A percentile compares a stretch with the other conserved stretches of the same genome.
These are phyloP conservation scores for Wasmannia auropunctata DNA, from an alignment of 1,140 invertebrate species.

Conservation along the genomic window DNA sequence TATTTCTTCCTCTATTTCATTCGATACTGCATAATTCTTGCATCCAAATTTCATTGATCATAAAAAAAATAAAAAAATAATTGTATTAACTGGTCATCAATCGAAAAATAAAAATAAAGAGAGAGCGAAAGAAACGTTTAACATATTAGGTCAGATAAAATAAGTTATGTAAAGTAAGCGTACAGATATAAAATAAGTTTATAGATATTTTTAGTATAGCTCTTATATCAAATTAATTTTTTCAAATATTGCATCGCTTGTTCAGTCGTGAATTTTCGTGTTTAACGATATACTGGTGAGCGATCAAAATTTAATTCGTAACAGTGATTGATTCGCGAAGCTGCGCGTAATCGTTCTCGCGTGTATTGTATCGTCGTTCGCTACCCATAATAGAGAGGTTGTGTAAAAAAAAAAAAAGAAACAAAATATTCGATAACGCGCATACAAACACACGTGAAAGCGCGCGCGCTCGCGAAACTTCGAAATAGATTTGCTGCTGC, in stretches of 20 bases:
- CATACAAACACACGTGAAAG: background rate
- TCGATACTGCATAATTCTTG: background rate
- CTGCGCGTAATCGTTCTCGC: constrained; percentile 29
- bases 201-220: background rate
- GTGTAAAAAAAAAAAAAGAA: background rate
- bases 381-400: background rate
- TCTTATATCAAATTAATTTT: background rate
- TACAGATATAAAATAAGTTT: background rate
- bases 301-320: constrained; percentile 20
- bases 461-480: background rate
- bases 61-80: background rate
- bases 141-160: background rate
- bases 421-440: constrained; percentile 8
- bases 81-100: background rate
- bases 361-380: constrained; percentile 12
- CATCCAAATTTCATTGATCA: background rate
- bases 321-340: background rate
- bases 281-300: background rate
- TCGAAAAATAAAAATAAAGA: background rate
- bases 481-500: constrained; percentile 54
- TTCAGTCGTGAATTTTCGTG: background rate
- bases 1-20: background rate
- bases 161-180: background rate
- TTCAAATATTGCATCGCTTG: background rate
- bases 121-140: background rate